These are phyloP conservation scores for Lutjanus argentimaculatus DNA, from an alignment of 2,797 vertebrate species.

Conservation along the genomic window DNA sequence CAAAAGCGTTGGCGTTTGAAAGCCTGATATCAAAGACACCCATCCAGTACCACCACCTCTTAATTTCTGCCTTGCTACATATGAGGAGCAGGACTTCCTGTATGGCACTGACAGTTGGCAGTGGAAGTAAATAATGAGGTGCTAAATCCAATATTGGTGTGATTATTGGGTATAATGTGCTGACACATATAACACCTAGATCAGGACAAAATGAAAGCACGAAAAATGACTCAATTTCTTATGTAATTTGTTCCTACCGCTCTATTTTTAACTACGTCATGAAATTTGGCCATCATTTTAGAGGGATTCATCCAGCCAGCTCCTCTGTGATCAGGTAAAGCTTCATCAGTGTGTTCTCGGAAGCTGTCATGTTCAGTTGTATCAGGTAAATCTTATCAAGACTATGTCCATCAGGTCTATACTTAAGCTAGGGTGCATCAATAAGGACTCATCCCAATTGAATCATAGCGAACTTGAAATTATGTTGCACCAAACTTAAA, in stretches of 20 bases:
- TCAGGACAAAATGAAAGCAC: neutral
- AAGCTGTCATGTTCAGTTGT: neutral
- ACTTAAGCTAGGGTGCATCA: too few relatives aligned
- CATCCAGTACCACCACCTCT: neutral
- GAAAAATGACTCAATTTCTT: neutral
- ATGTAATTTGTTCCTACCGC: too few relatives aligned
- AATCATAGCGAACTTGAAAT: too few relatives aligned
- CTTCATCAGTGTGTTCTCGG: neutral
- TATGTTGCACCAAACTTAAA: too few relatives aligned
- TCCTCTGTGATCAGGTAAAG: neutral
- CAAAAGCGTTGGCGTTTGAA: too few relatives aligned
- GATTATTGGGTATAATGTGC: neutral
- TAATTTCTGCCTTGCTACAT: neutral
- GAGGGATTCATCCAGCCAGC: neutral
- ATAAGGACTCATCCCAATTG: too few relatives aligned
- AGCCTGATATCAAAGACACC: neutral
- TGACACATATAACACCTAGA: neutral
- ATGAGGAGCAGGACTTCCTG: neutral
- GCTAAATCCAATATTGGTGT: neutral
- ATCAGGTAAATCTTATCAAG: slow-evolving; percentile 1
- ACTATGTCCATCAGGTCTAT: neutral
- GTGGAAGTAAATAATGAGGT: neutral
- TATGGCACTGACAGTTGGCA: neutral
- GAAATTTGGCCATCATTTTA: neutral
- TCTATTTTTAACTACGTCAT: neutral